These are phyloP conservation scores for Papilio helenus DNA, from an alignment of 1,140 invertebrate species.

Conservation along the genomic window DNA sequence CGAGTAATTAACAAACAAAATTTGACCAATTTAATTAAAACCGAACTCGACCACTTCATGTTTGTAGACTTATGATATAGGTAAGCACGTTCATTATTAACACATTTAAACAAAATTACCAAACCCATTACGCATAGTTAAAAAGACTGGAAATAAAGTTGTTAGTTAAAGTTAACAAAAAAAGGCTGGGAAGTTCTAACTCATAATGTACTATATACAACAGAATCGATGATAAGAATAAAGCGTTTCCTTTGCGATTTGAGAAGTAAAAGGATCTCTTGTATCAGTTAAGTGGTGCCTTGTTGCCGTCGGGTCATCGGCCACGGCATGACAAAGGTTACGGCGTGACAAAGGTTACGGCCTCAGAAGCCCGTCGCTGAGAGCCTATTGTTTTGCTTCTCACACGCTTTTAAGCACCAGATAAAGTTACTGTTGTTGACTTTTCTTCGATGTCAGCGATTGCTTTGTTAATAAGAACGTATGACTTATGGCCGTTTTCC, in stretches of 20 bases:
- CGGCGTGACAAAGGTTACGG: slow-evolving; percentile 30
- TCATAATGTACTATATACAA: not conserved
- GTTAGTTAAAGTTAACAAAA: not conserved
- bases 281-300: slow-evolving; percentile 12
- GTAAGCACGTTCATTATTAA: not conserved
- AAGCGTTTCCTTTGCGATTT: slow-evolving; percentile 14
- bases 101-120: no score
- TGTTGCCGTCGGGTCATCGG: slow-evolving; percentile 5
- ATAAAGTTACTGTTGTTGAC: slow-evolving; percentile 19
- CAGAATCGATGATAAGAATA: slow-evolving; percentile 16
- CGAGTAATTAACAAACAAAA: slow-evolving; percentile 18
- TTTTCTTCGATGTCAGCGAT: not conserved
- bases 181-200: not conserved
- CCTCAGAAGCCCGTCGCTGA: slow-evolving; percentile 22
- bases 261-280: slow-evolving; percentile 14
- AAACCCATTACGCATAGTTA: no score
- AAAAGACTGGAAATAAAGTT: no score
- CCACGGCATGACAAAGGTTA: slow-evolving; percentile 27
- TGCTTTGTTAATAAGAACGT: not conserved
- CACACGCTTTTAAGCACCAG: slow-evolving; percentile 13
- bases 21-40: slow-evolving; percentile 18
- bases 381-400: slow-evolving; percentile 28
- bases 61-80: not conserved
- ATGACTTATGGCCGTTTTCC: no score
- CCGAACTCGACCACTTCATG: not conserved